Percentiles rank a stretch among this genome's conserved stretches.
Conservation (phyloP, 1,140 invertebrate species). For the Asbolus verrucosus region DNA sequence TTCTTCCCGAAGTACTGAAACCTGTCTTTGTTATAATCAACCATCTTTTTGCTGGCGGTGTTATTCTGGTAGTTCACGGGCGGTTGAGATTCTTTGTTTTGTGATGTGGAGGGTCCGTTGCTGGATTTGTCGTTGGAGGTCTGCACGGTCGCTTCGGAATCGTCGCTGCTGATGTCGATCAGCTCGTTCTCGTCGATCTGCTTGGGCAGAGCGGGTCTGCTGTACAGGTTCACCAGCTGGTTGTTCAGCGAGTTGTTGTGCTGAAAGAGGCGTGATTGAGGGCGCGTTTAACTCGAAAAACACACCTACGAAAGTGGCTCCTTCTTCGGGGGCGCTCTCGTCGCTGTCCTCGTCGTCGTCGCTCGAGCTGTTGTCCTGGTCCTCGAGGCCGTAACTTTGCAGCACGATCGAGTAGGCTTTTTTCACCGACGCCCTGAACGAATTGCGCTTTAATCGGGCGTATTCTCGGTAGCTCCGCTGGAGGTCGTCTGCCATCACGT, state of each 20-base stretch:
- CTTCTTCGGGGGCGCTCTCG: conserved; percentile 63
- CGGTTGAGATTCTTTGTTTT: conserved; percentile 37
- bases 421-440: conserved; percentile 68
- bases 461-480: conserved; percentile 72
- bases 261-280: not conserved
- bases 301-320: conserved; percentile 43
- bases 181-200: conserved; percentile 61
- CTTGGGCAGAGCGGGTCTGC: conserved; percentile 33
- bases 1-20: conserved; percentile 11
- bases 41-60: conserved; percentile 5
- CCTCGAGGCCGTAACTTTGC: conserved; percentile 64
- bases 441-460: conserved; percentile 68
- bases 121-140: conserved; percentile 39
- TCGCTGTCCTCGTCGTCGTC: conserved; percentile 67
- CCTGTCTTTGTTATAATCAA: conserved; percentile 14
- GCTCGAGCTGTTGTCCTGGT: conserved; percentile 47
- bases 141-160: conserved; percentile 50
- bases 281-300: not conserved
- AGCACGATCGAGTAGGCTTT: conserved; percentile 68
- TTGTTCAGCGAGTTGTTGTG: conserved; percentile 54
- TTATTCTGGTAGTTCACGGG: conserved; percentile 34
- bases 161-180: conserved; percentile 64
- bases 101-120: conserved; percentile 52
- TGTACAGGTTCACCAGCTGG: conserved; percentile 59
- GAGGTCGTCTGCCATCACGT: conserved; percentile 71